These are phyloP conservation scores for Pentalonia nigronervosa DNA, from an alignment of 1,140 invertebrate species.

Conservation along the genomic window DNA sequence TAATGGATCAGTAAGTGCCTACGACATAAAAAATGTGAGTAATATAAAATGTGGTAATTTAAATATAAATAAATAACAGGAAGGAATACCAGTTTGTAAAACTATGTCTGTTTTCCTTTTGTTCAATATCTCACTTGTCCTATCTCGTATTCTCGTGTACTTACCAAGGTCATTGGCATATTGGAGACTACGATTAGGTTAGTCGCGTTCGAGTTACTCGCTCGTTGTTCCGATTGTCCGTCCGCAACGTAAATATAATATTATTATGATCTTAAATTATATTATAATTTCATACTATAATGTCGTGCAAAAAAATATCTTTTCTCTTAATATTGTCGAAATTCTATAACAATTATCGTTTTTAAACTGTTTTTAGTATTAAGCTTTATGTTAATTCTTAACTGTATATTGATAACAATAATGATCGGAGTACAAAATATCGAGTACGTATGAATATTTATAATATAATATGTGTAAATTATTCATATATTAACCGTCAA, in stretches of 20 bases:
- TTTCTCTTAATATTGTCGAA: not conserved
- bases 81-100: constrained; percentile 14
- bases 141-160: constrained; percentile 20
- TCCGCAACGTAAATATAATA: not conserved
- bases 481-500: not conserved
- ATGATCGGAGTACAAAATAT: not conserved
- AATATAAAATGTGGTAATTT: constrained; percentile 3
- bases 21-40: not conserved
- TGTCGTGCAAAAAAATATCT: not conserved
- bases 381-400: not conserved
- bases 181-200: not conserved
- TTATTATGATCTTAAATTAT: not conserved
- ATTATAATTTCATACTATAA: not conserved
- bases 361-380: not conserved
- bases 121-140: not conserved
- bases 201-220: constrained; percentile 12
- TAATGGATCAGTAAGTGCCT: not conserved
- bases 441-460: not conserved
- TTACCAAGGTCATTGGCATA: constrained; percentile 46
- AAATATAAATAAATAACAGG: constrained; percentile 27
- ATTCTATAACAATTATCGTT: not conserved
- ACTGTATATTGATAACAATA: not conserved
- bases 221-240: constrained; percentile 1
- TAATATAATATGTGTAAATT: not conserved
- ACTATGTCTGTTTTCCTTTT: constrained; percentile 20